These are phyloP conservation scores for Hemithea aestivaria DNA, from an alignment of 2,888 invertebrate species.

Conservation along the genomic window DNA sequence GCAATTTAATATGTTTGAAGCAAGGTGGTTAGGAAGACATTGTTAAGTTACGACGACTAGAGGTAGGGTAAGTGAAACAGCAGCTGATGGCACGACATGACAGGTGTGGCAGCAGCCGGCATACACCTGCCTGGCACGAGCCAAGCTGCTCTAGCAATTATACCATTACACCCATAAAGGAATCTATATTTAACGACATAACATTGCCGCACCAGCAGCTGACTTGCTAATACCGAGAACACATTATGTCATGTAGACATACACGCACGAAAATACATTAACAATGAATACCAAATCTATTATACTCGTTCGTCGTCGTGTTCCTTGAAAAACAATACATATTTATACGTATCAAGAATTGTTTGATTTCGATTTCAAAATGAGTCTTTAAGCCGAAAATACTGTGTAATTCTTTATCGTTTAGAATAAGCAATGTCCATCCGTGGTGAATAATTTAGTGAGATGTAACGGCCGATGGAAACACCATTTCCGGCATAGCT, in stretches of 20 bases:
- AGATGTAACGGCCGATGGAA: slow-evolving; percentile 27
- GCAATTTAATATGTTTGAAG: no score
- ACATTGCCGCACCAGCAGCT: slow-evolving; percentile 47
- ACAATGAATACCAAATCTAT: no score
- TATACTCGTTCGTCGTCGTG: no score
- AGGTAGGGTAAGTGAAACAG: slow-evolving; percentile 50
- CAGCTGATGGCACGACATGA: slow-evolving; percentile 66
- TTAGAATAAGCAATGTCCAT: neutral
- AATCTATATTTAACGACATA: slow-evolving; percentile 42
- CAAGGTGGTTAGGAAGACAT: no score
- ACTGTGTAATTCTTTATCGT: slow-evolving; percentile 9
- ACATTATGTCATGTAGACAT: slow-evolving; percentile 29
- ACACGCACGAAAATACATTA: slow-evolving; percentile 21
- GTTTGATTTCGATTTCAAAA: slow-evolving; percentile 27
- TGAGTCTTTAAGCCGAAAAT: slow-evolving; percentile 33
- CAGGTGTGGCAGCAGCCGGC: slow-evolving; percentile 76
- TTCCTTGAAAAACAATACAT: slow-evolving; percentile 28
- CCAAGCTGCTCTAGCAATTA: slow-evolving; percentile 68
- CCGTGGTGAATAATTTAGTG: slow-evolving; percentile 7
- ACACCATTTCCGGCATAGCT: slow-evolving; percentile 44
- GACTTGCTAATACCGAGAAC: slow-evolving; percentile 38
- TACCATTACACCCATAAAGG: slow-evolving; percentile 47
- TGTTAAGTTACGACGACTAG: slow-evolving; percentile 7
- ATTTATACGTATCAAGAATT: slow-evolving; percentile 33
- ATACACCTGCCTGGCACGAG: slow-evolving; percentile 68